Conservation (phyloP, 2,888 invertebrate genomes). For the Myopa tessellatipennis region DNA sequence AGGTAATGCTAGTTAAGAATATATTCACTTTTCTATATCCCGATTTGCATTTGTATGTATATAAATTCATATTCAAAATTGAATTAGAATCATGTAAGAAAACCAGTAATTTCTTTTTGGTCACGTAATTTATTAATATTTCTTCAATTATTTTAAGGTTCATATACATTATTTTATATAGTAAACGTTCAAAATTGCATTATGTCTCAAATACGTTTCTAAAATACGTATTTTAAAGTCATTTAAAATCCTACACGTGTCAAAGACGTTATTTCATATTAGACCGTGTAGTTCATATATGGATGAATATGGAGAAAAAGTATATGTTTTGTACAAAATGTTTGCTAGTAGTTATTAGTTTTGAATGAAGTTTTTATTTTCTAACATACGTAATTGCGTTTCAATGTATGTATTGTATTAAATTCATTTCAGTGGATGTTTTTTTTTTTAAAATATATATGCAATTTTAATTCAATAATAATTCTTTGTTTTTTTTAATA, state of each 20-base stretch:
- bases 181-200: conserved; percentile 27
- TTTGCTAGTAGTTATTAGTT: conserved; percentile 4
- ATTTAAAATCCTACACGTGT: conserved; percentile 1
- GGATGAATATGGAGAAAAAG: conserved; percentile 17
- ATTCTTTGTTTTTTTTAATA: neutral
- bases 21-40: too few species aligned
- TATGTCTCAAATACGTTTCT: conserved; percentile 25
- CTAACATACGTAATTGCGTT: conserved; percentile 28
- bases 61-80: too few species aligned
- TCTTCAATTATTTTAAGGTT: conserved; percentile 9
- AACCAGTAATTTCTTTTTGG: too few species aligned
- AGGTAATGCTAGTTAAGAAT: too few species aligned
- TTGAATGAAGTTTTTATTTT: conserved; percentile 3
- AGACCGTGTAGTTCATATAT: conserved; percentile 6
- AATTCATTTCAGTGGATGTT: conserved; percentile 30
- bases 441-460: neutral
- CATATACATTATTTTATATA: conserved; percentile 20
- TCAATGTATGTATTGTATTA: conserved; percentile 39
- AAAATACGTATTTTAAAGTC: conserved; percentile 8
- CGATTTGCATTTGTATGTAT: too few species aligned
- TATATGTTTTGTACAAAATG: conserved; percentile 27
- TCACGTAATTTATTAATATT: conserved; percentile 13
- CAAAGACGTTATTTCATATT: neutral
- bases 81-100: too few species aligned
- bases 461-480: conserved; percentile 6